A percentile compares a stretch with the other conserved stretches of the same genome.
These are phyloP conservation scores for Acridotheres tristis DNA, from an alignment of 2,797 vertebrate species.

Conservation along the genomic window DNA sequence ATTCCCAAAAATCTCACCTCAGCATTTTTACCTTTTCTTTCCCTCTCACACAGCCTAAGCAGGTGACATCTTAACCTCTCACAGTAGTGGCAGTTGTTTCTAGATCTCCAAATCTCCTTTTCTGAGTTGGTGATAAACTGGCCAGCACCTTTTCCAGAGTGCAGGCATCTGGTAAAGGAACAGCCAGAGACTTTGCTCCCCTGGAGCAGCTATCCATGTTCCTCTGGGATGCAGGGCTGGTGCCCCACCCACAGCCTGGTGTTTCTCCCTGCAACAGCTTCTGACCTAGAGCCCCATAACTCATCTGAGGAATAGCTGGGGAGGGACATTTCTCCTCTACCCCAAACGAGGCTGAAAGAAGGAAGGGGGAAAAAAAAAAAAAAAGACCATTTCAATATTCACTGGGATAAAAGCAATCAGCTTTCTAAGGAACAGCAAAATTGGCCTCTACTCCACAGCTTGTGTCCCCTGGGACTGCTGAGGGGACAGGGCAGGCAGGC, in stretches of 20 bases:
- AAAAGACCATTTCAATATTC: not conserved
- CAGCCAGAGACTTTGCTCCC: not conserved
- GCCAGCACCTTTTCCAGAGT: not conserved
- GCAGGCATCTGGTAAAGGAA: not conserved
- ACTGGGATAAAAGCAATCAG: not conserved
- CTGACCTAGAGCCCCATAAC: not conserved
- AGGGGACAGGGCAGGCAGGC: not conserved
- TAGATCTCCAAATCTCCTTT: not conserved
- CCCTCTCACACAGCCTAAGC: not conserved
- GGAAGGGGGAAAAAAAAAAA: not conserved
- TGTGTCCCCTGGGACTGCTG: not conserved
- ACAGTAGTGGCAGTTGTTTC: not conserved
- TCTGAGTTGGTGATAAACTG: not conserved
- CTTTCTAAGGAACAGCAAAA: not conserved
- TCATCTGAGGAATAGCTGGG: not conserved
- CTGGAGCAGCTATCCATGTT: not conserved
- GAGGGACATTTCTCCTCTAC: not conserved
- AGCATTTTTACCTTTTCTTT: not conserved
- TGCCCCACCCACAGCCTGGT: not conserved
- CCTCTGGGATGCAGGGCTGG: not conserved
- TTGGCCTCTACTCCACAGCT: not conserved
- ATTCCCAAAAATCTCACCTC: not conserved
- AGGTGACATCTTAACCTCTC: not conserved
- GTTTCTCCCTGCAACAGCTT: not conserved
- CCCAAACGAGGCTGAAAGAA: not conserved